Evolutionary conservation across 2,113 vertebrate genomes (phyloP), one percentile per base, ranked within the genome.

Genomic region (Blennius ocellaris): DNA sequence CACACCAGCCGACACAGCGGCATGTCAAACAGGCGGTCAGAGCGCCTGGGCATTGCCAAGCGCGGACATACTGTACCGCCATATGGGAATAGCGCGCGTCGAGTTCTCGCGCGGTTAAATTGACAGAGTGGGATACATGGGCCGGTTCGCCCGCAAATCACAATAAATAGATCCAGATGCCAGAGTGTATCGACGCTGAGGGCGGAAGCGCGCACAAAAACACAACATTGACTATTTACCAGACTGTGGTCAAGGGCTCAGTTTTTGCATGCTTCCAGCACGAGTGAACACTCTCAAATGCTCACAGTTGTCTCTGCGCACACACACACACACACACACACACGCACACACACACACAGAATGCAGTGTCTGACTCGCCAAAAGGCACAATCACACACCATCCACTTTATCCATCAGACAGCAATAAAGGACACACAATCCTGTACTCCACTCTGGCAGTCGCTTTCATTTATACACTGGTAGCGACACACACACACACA

Each of bases 11-110:
- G 62, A 78, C 82, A 87, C 76, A 81, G 70, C 69, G 84, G 70
- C 87, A 78, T 83, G 80, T 86, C 85, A 90, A 84, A 84, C 78
- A 85, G 76, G 83, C 83, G 47, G 80, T 71, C 70, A 36, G 73
- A 51, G 66, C 21, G 76, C 72, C 48, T 11, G 45, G n/a, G 68
- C 45, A 10, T 51, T 51, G 86, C 74, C 84, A 81, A 61, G 56
- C 68, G 11, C 75, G 37, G 63, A 57, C 70, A 47, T 78, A 78
- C 78, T 76, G 69, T 70, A 78, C 41, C 0, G 57, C 67, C 79
- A 86, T 77, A 80, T 81, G 79, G 84, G 81, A 82, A 69, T 73
- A 69, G 71, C 66, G 62, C 64, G 67, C 6, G 14, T 69, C 30
- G 40, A 63, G 14, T 78, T 68, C 60, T 58, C 54, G 76, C 21